Percentiles rank a stretch among this genome's conserved stretches.
Conservation (phyloP, 2,888 invertebrate genomes). For the Drosophila eohydei region DNA sequence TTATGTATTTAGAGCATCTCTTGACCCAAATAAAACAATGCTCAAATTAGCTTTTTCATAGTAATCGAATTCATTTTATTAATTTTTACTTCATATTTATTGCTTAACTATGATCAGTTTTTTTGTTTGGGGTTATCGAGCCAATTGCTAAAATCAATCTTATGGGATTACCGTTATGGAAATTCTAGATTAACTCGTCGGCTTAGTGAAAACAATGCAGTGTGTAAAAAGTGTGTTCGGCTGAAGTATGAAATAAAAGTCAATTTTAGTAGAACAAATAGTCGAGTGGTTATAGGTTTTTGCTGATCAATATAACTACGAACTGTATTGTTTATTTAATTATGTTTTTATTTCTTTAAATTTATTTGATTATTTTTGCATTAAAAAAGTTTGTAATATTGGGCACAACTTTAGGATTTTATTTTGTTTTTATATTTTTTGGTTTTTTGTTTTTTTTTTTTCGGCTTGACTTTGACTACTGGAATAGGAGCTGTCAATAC, state of each 20-base stretch:
- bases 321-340: slow-evolving; percentile 2
- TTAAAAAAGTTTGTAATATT: slow-evolving; percentile 7
- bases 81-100: slow-evolving; percentile 62
- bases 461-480: slow-evolving; percentile 44
- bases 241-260: background rate
- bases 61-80: slow-evolving; percentile 64
- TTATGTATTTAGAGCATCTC: slow-evolving; percentile 28
- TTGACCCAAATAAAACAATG: slow-evolving; percentile 40
- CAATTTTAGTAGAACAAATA: background rate
- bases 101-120: slow-evolving; percentile 26
- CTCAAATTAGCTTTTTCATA: slow-evolving; percentile 30
- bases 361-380: slow-evolving; percentile 1
- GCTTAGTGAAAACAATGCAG: background rate
- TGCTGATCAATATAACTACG: slow-evolving; percentile 10
- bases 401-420: slow-evolving; percentile 23
- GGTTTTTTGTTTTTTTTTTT: slow-evolving; percentile 8
- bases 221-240: background rate
- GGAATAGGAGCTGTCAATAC: slow-evolving; percentile 60
- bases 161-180: slow-evolving; percentile 16
- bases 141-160: slow-evolving; percentile 20
- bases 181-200: slow-evolving; percentile 1
- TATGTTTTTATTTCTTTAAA: background rate
- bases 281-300: background rate
- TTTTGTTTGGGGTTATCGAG: slow-evolving; percentile 3
- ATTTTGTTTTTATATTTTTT: slow-evolving; percentile 1